Evolutionary conservation across 2,888 invertebrate species (phyloP), one percentile per base, ranked within the genome.

Genomic region (Erebia palarica): DNA sequence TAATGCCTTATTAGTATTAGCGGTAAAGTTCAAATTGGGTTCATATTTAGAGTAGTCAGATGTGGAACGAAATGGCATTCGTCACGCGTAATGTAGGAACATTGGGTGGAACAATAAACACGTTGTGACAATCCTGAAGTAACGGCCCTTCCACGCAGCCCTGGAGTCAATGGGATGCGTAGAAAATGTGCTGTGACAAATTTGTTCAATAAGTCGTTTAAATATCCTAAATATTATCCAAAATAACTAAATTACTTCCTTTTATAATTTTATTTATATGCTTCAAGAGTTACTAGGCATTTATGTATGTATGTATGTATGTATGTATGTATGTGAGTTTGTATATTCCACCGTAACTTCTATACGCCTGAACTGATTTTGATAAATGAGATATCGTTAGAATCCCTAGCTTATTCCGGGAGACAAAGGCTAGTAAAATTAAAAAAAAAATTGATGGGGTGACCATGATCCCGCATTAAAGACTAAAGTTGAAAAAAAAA

Each of bases 21-120:
- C 0, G 9, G 9, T 63, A 63, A 8, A 21, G 63, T 49, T 49
- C 49, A 44, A 21, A 57, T 44, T 18, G 1, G 13, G 44, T 57
- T 66, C 8, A 47, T 47, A 3, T 21, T 57, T 14, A 47, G 16
- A 10, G 65, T 14, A 58, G 66, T 44, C 73, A 67, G 61, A 70
- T 72, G 72, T 57, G 67, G 68, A 73, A 70, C 70, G 67, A 74
- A 74, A 16, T 18, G 51, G 66, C 47, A 73, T 75, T 67, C 69
- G 74, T 75, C 75, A 72, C 74, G 69, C 75, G 53, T 73, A 73
- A 75, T 69, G 72, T 72, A 51, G 75, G 66, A 66, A 69, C 74
- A 73, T 72, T 69, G 70, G 21, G 61, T 67, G 47, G 60, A 64
- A 68, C 57, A 69, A 70, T 69, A 69, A 69, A 67, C 68, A 73